Base-by-base conservation (phyloP, 2,113 vertebrate genomes). In the Microtus montanus region DNA sequence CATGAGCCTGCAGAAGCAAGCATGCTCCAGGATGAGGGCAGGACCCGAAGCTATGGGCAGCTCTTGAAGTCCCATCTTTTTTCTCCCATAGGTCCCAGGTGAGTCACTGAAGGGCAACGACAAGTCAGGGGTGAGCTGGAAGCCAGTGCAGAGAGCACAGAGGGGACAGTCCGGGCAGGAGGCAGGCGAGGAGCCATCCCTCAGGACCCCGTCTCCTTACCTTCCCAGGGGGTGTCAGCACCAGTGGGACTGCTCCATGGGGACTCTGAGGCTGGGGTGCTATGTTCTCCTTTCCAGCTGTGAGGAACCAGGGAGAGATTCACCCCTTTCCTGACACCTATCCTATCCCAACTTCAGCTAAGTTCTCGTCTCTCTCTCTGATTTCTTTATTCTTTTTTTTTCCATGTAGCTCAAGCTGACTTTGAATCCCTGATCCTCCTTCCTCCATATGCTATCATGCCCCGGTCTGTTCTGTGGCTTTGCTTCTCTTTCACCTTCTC, bases 201-300 rank as follows among this genome's bases (percentile, higher is more conserved):
- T 85, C 68, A 83, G 58, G 83, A 70, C 41, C 22, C 54, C 26
- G 12, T 79, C 35, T 77, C 30, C 95, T 95, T 95, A 98, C 97
- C 96, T 97, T 98, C 58, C 91, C 96, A 75, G 96, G 92, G 2
- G 92, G 64, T 63, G 82, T 97, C 73, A 92, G 88, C 47, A 92
- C 88, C 82, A 87, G 93, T 35, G 90, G 96, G 87, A 92, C 44
- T 71, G 94, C 44, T 41, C 95, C 93, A 15, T 38, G 94, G 47
- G 84, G 77, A 12, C 38, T 78, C 77, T 90, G 90, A 89, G 96
- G 71, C 20, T 92, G 94, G 49, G 96, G 97, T 14, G 89, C 95
- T 74, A 95, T 80, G 71, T 98, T 98, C 95, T 98, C 98, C 68
- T 98, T 98, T 90, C 92, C 97, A 61, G 91, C 98, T 98, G 88